Evolutionary conservation across 2,113 vertebrate genomes (phyloP).

Genomic region (Perca fluviatilis): DNA sequence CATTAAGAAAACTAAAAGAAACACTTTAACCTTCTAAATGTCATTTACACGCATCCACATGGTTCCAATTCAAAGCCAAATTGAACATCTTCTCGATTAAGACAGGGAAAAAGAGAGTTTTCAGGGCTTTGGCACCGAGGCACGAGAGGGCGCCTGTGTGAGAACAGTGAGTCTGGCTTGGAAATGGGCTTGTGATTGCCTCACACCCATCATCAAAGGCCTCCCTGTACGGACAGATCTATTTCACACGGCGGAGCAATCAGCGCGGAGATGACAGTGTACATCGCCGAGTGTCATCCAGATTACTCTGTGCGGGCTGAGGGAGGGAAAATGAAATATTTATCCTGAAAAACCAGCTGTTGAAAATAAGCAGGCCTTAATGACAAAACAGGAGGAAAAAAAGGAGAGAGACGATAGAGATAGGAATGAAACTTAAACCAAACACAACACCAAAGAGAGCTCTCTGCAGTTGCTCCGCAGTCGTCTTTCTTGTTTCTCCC

Average conservation of each 20-base stretch:
- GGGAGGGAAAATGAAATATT: constrained; percentile 63
- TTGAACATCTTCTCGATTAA: constrained; percentile 23
- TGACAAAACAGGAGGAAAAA: constrained; percentile 5
- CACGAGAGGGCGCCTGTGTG: constrained; percentile 21
- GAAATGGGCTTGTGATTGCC: constrained; percentile 44
- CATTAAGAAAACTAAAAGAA: constrained; percentile 47
- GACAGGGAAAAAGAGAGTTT: background rate
- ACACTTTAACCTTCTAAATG: constrained; percentile 52
- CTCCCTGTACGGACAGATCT: constrained; percentile 52
- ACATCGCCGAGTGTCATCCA: constrained; percentile 41
- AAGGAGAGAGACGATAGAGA: background rate
- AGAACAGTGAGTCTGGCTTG: constrained; percentile 8
- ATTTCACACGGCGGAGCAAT: constrained; percentile 60
- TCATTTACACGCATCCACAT: constrained; percentile 46
- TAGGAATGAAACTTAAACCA: background rate
- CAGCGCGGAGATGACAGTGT: constrained; percentile 43
- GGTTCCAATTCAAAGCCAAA: constrained; percentile 59
- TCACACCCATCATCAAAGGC: constrained; percentile 51
- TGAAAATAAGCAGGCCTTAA: constrained; percentile 18
- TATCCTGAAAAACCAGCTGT: constrained; percentile 53
- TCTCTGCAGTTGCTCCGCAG: constrained; percentile 7
- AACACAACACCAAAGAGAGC: constrained; percentile 13
- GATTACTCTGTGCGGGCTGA: constrained; percentile 45
- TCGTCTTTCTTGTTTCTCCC: constrained; percentile 10
- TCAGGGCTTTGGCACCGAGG: background rate